A percentile compares a stretch with the other conserved stretches of the same genome.
These are phyloP conservation scores for Triplophysa rosa DNA, from an alignment of 2,113 vertebrate genomes.

Conservation along the genomic window DNA sequence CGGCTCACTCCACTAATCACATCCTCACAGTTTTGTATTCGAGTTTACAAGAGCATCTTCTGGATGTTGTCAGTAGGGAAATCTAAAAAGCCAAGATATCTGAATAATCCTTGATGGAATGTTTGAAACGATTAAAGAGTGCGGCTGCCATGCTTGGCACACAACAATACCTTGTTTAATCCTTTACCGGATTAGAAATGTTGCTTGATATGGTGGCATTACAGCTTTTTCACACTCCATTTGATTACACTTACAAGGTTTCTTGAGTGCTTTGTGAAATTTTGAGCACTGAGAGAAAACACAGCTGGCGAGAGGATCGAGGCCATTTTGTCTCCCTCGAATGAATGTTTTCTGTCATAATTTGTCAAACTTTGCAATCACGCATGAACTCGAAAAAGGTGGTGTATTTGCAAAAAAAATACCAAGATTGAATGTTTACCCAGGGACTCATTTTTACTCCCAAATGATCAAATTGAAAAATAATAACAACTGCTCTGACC, in stretches of 20 bases:
- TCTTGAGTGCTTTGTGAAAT: constrained; percentile 7
- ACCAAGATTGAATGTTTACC: not conserved
- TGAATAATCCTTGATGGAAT: constrained; percentile 58
- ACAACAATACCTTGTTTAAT: constrained; percentile 62
- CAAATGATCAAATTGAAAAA: constrained; percentile 20
- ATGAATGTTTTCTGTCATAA: not conserved
- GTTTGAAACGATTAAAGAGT: constrained; percentile 63
- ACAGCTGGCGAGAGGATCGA: not conserved
- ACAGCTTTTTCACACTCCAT: constrained; percentile 60
- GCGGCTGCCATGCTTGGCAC: constrained; percentile 55
- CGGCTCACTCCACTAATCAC: not conserved
- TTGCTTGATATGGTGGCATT: constrained; percentile 54
- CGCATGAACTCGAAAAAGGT: not conserved
- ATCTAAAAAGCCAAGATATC: constrained; percentile 41
- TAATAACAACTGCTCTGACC: not conserved
- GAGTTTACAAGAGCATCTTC: not conserved
- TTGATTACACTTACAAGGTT: constrained; percentile 54
- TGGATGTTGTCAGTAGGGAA: constrained; percentile 45
- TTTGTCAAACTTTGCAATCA: not conserved
- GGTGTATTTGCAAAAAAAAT: not conserved
- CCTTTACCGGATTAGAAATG: constrained; percentile 54
- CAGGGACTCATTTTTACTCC: constrained; percentile 15
- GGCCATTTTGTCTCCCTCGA: not conserved
- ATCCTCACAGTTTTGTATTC: not conserved
- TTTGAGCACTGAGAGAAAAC: not conserved